These are phyloP conservation scores for Calliopum simillimum DNA, from an alignment of 2,888 invertebrate genomes.

Conservation along the genomic window DNA sequence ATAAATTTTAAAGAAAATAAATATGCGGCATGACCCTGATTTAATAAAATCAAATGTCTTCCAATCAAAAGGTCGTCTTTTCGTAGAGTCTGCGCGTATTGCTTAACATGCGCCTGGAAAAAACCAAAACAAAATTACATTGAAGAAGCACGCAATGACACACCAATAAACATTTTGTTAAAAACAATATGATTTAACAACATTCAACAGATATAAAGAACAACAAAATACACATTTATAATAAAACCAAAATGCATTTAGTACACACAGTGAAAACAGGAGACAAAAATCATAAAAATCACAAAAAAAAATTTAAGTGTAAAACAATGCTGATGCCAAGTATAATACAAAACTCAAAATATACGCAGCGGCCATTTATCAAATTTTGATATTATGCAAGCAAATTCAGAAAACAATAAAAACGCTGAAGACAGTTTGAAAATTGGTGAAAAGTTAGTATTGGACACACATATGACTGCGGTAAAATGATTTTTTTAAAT, in stretches of 20 bases:
- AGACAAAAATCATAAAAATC: slow-evolving; percentile 13
- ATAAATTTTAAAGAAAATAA: slow-evolving; percentile 48
- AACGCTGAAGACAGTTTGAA: too few species aligned
- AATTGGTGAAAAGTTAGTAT: too few species aligned
- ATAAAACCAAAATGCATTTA: slow-evolving; percentile 35
- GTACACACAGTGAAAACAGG: slow-evolving; percentile 28
- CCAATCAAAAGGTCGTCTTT: slow-evolving; percentile 68
- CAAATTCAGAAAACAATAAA: too few species aligned
- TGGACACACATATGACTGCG: too few species aligned
- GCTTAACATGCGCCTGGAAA: slow-evolving; percentile 45
- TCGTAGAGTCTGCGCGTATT: slow-evolving; percentile 62
- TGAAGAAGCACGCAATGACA: slow-evolving; percentile 26
- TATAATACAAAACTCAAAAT: too few species aligned
- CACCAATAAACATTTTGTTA: not conserved
- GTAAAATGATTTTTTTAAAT: too few species aligned
- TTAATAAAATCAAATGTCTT: slow-evolving; percentile 69
- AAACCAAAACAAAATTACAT: not conserved
- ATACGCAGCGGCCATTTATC: too few species aligned
- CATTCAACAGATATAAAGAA: not conserved
- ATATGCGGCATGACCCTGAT: slow-evolving; percentile 67
- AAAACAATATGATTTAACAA: too few species aligned
- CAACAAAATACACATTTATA: not conserved
- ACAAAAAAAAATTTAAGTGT: not conserved
- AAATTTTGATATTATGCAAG: too few species aligned
- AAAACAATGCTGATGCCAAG: too few species aligned